A percentile compares a stretch with the other conserved stretches of the same genome.
Evolutionary conservation across 1,140 invertebrate species (phyloP).

Genomic region (Trinorchestia longiramus): DNA sequence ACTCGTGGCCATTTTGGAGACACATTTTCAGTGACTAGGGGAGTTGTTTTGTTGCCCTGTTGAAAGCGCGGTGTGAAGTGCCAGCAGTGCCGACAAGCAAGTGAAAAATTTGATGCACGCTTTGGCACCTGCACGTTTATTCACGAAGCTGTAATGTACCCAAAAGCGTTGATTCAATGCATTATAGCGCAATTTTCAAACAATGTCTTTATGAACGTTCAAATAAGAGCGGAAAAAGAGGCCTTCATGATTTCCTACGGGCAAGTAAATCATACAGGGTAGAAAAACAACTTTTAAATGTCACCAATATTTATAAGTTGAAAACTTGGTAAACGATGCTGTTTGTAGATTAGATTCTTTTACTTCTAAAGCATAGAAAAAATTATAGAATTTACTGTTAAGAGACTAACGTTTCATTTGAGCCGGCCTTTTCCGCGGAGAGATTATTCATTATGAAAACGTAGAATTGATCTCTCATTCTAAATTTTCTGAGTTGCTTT

Average conservation of each 20-base stretch:
- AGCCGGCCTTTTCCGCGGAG: not conserved
- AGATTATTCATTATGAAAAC: too few species aligned
- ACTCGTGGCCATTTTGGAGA: not conserved
- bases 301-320: not conserved
- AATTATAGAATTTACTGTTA: not conserved
- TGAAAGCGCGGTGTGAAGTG: not conserved
- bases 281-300: not conserved
- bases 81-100: not conserved
- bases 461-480: not conserved
- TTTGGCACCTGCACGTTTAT: not conserved
- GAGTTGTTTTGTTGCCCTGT: not conserved
- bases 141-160: not conserved
- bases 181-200: not conserved
- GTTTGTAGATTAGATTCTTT: not conserved
- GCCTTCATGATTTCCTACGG: not conserved
- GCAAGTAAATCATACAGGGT: not conserved
- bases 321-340: not conserved
- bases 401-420: not conserved
- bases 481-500: not conserved
- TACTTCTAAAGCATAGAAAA: not conserved
- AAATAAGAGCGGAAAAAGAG: too few species aligned
- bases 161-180: not conserved
- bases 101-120: not conserved
- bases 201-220: too few species aligned
- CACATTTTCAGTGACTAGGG: not conserved